Evolutionary conservation across 92 coral and sea anemone species (phyloP), one percentile per base, ranked within the genome.

Genomic region (Virgularia gustaviana): DNA sequence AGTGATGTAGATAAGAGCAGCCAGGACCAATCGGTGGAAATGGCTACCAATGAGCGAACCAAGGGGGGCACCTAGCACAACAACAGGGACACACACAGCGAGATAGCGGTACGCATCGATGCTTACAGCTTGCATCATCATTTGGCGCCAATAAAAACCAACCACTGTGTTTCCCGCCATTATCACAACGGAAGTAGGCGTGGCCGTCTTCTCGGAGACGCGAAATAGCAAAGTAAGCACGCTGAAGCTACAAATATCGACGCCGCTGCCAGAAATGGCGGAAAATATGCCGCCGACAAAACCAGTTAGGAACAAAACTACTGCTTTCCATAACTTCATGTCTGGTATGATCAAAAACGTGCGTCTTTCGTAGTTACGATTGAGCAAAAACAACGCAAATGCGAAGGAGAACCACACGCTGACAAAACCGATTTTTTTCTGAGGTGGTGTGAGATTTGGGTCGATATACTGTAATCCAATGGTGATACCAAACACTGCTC

Each of bases 181-280:
- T 3, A 83, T 61, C 32, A 83, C 72, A 19, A 83, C 84, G 16
- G 87, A 83, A 0, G 87, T 83, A 1, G 87, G 87, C 3, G 87
- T 83, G 28, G 87, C 87, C 15, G 87, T 83, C 36, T 83, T 83
- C 35, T 83, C 87, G 15, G 87, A 36, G 16, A 83, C 87, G 9
- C 96, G 85, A 78, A 90, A 90, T 36, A 90, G 85, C 42, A 90
- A 72, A 4, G 96, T 90, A n/a, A 90, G 82, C 19, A 90, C 79
- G 37, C 96, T 90, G 80, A 90, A 90, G 79, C 90, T 89, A 53
- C 96, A 89, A 42, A 89, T 83, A 63, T 89, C 96, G 65, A 89
- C 64, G 13, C 96, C 96, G 62, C 96, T 89, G 19, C 94, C 94
- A 37, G 94, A 77, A 39, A 88, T 36, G 6, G 89, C 76, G 0